These are phyloP conservation scores for Notodonta dromedarius DNA, from an alignment of 2,888 invertebrate genomes.

Conservation along the genomic window DNA sequence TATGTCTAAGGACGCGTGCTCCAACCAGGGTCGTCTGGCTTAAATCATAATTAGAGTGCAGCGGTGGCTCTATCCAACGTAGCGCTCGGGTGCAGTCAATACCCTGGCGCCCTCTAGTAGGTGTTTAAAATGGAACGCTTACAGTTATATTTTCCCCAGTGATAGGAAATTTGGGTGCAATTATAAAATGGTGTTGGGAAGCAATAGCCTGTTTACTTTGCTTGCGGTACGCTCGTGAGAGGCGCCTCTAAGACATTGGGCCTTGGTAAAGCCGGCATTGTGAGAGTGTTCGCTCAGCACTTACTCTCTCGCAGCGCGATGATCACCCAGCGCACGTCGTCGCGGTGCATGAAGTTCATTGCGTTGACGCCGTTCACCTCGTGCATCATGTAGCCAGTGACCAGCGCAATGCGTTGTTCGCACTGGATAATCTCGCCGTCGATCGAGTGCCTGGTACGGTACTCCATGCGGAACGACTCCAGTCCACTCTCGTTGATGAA, in stretches of 20 bases:
- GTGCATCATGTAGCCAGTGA: constrained; percentile 95
- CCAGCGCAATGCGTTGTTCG: constrained; percentile 94
- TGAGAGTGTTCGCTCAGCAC: constrained; percentile 32
- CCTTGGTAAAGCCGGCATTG: too few relatives aligned
- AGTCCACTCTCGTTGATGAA: constrained; percentile 70
- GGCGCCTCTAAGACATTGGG: too few relatives aligned
- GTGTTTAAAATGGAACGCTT: too few relatives aligned
- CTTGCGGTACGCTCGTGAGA: too few relatives aligned
- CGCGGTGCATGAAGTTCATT: constrained; percentile 94
- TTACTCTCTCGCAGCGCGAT: constrained; percentile 91
- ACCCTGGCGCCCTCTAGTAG: too few relatives aligned
- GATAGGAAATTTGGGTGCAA: too few relatives aligned
- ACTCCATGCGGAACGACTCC: constrained; percentile 88
- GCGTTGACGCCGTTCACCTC: constrained; percentile 94
- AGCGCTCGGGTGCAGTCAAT: too few relatives aligned
- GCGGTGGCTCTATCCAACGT: too few relatives aligned
- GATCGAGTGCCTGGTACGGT: constrained; percentile 93
- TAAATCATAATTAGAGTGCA: constrained; percentile 7
- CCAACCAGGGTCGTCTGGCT: neutral
- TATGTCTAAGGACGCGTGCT: constrained; percentile 8
- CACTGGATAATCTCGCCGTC: constrained; percentile 95
- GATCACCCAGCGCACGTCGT: constrained; percentile 94
- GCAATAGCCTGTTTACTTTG: too few relatives aligned
- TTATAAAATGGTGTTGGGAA: too few relatives aligned
- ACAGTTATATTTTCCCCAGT: too few relatives aligned